These are phyloP conservation scores for Kryphioiulus occultus DNA, from an alignment of 2,888 invertebrate species.

Conservation along the genomic window DNA sequence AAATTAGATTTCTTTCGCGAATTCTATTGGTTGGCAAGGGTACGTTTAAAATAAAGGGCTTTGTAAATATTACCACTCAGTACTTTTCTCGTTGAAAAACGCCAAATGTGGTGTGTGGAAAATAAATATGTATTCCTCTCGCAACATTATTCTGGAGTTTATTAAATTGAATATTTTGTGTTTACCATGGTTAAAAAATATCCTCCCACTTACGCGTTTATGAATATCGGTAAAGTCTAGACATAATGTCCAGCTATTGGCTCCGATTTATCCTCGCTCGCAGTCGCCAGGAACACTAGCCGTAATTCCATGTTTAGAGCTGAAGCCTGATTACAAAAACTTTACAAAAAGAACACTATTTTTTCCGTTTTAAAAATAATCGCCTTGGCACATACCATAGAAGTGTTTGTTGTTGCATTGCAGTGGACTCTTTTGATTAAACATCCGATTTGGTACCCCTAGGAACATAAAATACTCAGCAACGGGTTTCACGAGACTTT, in stretches of 20 bases:
- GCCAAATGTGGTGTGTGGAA: background rate
- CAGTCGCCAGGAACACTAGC: too few species aligned
- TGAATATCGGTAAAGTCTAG: background rate
- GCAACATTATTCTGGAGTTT: background rate
- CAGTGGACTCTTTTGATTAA: too few species aligned
- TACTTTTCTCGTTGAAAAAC: background rate
- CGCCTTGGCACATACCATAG: too few species aligned
- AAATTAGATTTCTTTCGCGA: slow-evolving; percentile 5
- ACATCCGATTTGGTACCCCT: too few species aligned
- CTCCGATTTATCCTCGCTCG: background rate
- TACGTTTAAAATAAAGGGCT: background rate
- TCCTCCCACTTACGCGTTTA: background rate
- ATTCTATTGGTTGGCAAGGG: background rate
- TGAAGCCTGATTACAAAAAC: too few species aligned
- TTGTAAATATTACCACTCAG: background rate
- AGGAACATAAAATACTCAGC: too few species aligned
- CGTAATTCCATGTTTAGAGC: too few species aligned
- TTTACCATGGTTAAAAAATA: background rate
- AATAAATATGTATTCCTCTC: background rate
- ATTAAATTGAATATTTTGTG: background rate
- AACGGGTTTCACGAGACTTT: too few species aligned
- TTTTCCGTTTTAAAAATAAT: too few species aligned
- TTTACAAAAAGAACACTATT: too few species aligned
- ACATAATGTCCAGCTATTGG: background rate
- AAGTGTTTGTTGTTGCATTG: too few species aligned